A percentile compares a stretch with the other conserved stretches of the same genome.
Evolutionary conservation across 2,797 vertebrate genomes (phyloP).

Genomic region (Amphiprion clarkii): DNA sequence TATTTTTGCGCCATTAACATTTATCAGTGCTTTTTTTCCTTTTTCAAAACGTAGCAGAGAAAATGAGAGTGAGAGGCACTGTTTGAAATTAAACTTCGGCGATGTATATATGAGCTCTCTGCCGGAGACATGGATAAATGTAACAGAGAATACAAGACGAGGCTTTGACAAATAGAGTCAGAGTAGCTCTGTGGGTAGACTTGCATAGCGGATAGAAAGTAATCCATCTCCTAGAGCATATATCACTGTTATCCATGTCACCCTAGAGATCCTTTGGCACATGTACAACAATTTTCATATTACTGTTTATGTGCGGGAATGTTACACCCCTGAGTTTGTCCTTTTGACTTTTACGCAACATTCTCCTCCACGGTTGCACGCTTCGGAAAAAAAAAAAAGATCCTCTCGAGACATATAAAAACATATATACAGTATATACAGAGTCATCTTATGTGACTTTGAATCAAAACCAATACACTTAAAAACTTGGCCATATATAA

Average conservation of each 20-base stretch:
- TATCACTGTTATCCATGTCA: constrained; percentile 88
- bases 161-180: constrained; percentile 80
- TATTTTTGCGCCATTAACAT: constrained; percentile 41
- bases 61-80: constrained; percentile 44
- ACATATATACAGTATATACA: not conserved
- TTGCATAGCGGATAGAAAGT: constrained; percentile 65
- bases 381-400: not conserved
- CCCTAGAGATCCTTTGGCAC: constrained; percentile 72
- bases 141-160: constrained; percentile 64
- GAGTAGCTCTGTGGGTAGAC: constrained; percentile 66
- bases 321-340: constrained; percentile 59
- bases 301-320: constrained; percentile 57
- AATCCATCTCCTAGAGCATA: constrained; percentile 90
- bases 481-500: not conserved
- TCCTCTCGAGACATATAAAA: not conserved
- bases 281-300: constrained; percentile 89
- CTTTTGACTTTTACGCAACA: constrained; percentile 64
- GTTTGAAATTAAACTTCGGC: constrained; percentile 66
- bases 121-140: constrained; percentile 70
- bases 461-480: not conserved
- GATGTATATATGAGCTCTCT: constrained; percentile 38
- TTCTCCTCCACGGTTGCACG: constrained; percentile 16
- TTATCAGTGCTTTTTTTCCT: constrained; percentile 26
- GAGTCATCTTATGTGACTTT: not conserved
- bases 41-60: constrained; percentile 2